A percentile compares a stretch with the other conserved stretches of the same genome.
phyloP scores from a whole-genome alignment of 2,113 vertebrate species.

The Azemiops feae region DNA sequence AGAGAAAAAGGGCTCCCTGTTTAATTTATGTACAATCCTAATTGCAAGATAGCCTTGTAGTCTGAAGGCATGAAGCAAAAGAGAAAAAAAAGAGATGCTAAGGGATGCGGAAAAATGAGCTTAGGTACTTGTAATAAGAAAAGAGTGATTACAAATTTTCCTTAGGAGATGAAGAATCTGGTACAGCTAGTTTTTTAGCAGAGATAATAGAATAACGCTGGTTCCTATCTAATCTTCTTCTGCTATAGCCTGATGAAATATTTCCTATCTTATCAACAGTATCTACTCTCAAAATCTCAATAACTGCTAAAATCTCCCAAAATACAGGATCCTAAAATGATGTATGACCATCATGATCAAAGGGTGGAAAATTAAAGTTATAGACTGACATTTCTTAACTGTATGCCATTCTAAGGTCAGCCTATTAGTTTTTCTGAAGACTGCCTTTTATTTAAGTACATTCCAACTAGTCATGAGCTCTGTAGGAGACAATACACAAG shows the following conservation, averaged over 20 bases:
- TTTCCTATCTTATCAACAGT: background rate
- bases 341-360: background rate
- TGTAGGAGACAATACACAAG: background rate
- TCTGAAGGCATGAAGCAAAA: background rate
- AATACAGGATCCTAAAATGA: background rate
- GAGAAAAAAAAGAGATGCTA: background rate
- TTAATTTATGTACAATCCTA: background rate
- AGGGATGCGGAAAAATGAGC: background rate
- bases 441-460: background rate
- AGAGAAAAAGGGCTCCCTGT: background rate
- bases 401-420: background rate
- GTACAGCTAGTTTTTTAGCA: background rate
- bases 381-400: background rate
- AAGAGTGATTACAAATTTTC: background rate
- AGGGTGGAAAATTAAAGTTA: background rate
- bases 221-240: background rate
- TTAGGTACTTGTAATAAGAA: background rate
- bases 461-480: background rate
- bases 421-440: background rate
- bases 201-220: background rate
- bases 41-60: background rate
- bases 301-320: background rate
- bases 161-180: background rate
- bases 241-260: background rate
- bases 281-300: background rate